Base-by-base conservation (phyloP, 2,797 vertebrate species). In the Mastacembelus armatus region DNA sequence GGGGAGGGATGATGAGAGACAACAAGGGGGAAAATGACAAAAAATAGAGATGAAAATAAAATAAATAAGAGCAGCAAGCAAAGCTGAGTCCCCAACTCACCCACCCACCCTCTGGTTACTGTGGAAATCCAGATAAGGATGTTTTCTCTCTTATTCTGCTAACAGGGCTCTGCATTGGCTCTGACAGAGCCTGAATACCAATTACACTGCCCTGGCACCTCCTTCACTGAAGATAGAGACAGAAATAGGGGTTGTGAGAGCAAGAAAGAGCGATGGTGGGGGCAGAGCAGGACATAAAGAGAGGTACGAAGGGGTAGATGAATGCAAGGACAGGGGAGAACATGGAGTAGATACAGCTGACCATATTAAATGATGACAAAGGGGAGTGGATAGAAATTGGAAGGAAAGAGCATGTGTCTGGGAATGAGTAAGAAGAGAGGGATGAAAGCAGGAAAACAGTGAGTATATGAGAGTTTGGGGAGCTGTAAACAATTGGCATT, bases 51-150 rank as follows among this genome's bases (percentile, higher is more conserved):
- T 54, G 57, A 77, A 62, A 74, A n/a, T 56, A 56, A 55, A 74
- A 58, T 74, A 66, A 72, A 83, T 68, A 78, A 67, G 74, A 80
- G 39, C 61, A 52, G 65, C 29, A 48, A 80, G 70, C 47, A 27
- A 61, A 67, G 69, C 71, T 32, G 68, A 81, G 61, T 40, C 66
- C 32, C 47, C 59, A 47, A 50, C 4, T 30, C 60, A 59, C 63
- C 35, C 60, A 51, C 62, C 57, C 21, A 21, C 57, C 64, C 77
- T 59, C 49, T 29, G 77, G 85, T 90, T 90, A 86, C 81, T 51
- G 81, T 82, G 78, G 74, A 91, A 89, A 91, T 90, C 88, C 87
- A 89, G 88, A 90, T 90, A 89, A 90, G 90, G 72, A 83, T 89
- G 87, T 90, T 91, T 88, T 83, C 62, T 77, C 87, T 89, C 61